phyloP scores from a whole-genome alignment of 1,140 invertebrate species.

The Vanessa tameamea region DNA sequence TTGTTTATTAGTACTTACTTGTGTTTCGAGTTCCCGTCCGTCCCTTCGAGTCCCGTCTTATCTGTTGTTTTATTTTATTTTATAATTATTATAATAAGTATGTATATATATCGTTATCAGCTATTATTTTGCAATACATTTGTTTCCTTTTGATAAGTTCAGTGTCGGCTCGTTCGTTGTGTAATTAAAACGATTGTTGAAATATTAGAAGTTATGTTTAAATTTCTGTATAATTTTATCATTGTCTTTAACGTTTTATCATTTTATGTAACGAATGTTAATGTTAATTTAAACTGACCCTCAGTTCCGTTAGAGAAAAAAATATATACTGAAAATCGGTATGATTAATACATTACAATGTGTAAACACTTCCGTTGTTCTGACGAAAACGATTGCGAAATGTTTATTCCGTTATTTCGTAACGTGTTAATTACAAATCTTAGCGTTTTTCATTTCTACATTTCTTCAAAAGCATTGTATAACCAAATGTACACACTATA shows the following conservation, averaged over 20 bases:
- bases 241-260: neutral
- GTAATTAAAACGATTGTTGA: neutral
- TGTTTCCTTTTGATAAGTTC: conserved; percentile 29
- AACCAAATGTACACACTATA: too few species aligned
- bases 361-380: conserved; percentile 20
- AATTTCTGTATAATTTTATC: neutral
- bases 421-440: neutral
- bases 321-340: neutral
- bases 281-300: too few species aligned
- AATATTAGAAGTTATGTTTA: too few species aligned
- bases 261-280: neutral
- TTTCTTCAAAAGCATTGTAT: too few species aligned
- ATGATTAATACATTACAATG: conserved; percentile 13
- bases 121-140: conserved; percentile 10
- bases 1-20: too few species aligned
- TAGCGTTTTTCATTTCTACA: neutral
- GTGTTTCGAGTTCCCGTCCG: neutral
- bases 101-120: conserved; percentile 8
- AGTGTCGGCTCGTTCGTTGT: conserved; percentile 5
- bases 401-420: conserved; percentile 7
- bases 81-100: neutral
- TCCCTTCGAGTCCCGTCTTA: conserved; percentile 1
- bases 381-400: conserved; percentile 16
- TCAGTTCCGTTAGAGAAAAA: too few species aligned
- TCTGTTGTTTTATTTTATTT: neutral